phyloP scores from a whole-genome alignment of 2,797 vertebrate genomes.

The Catostomus latipinnis region DNA sequence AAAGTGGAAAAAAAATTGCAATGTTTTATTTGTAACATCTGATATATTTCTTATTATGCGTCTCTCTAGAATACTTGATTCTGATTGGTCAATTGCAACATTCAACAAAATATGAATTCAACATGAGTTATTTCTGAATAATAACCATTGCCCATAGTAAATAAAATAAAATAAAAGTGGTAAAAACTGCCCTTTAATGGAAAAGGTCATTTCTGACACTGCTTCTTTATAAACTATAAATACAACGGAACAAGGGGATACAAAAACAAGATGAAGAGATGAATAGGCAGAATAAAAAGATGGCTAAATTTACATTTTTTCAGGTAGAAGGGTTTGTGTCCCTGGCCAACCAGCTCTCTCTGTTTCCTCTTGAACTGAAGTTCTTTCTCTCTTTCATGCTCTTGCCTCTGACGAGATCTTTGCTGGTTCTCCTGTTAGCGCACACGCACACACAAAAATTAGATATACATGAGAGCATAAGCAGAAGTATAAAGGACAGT shows the following conservation, averaged over 20 bases:
- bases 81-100: no score
- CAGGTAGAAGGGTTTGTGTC: conserved; percentile 86
- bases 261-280: neutral
- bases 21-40: no score
- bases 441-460: neutral
- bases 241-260: neutral
- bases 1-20: no score
- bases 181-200: no score
- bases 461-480: neutral
- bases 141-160: no score
- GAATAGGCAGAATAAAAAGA: neutral
- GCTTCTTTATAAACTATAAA: neutral
- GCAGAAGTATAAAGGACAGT: neutral
- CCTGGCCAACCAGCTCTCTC: conserved; percentile 82
- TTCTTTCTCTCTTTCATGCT: conserved; percentile 80
- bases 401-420: conserved; percentile 72
- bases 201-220: no score
- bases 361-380: conserved; percentile 83
- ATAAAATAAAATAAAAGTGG: no score
- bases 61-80: no score
- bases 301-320: conserved; percentile 85
- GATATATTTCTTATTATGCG: no score
- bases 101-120: no score
- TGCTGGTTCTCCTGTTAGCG: conserved; percentile 87
- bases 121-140: no score